Evolutionary conservation across 2,113 vertebrate species (phyloP).

Genomic region (Phasianus colchicus): DNA sequence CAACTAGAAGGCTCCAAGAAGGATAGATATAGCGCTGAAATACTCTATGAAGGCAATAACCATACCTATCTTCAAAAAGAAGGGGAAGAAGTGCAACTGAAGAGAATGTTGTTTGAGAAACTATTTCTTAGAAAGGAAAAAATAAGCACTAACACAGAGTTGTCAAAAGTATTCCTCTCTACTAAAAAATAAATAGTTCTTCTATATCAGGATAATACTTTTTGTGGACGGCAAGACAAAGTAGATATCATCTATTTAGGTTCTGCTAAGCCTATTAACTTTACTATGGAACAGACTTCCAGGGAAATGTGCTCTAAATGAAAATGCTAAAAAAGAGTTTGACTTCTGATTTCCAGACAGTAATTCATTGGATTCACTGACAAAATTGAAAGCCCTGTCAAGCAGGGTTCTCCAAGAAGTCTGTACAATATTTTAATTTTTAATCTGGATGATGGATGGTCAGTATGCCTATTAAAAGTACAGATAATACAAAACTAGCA

Average conservation of each 20-base stretch:
- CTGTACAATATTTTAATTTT: background rate
- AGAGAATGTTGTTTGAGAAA: background rate
- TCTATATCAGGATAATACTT: background rate
- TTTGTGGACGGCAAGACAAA: background rate
- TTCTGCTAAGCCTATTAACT: background rate
- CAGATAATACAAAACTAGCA: conserved; percentile 18
- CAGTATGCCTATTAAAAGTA: background rate
- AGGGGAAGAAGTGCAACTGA: background rate
- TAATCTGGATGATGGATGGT: background rate
- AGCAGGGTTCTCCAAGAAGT: background rate
- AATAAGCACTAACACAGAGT: background rate
- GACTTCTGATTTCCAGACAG: background rate
- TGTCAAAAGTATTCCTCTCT: background rate
- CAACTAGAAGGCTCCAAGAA: background rate
- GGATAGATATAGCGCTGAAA: background rate
- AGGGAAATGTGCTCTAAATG: background rate
- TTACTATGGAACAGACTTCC: background rate
- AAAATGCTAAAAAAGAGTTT: conserved; percentile 33
- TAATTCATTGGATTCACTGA: background rate
- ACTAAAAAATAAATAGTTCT: background rate
- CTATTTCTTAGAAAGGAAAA: background rate
- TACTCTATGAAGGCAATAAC: background rate
- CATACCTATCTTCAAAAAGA: background rate
- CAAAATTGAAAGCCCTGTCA: background rate
- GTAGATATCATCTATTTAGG: background rate